These are phyloP conservation scores for Enteromius trimaculatus DNA, from an alignment of 2,797 vertebrate species.

Conservation along the genomic window DNA sequence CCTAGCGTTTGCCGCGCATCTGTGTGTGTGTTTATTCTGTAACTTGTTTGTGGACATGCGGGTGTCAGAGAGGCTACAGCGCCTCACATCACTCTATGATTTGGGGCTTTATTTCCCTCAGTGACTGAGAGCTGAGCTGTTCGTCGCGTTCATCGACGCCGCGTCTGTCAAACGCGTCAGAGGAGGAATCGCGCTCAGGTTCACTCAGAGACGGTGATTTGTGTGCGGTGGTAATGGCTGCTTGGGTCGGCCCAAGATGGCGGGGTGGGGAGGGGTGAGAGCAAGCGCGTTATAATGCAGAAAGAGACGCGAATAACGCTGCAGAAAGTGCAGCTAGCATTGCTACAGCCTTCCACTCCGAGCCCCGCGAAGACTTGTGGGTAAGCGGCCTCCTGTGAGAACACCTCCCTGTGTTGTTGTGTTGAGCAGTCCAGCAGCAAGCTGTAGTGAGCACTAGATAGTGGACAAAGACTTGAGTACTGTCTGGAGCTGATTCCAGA, in stretches of 20 bases:
- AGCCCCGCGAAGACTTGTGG: not conserved
- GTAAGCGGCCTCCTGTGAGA: not conserved
- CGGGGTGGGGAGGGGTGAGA: conserved; percentile 82
- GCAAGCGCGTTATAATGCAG: conserved; percentile 22
- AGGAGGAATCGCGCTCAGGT: not conserved
- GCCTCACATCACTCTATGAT: not conserved
- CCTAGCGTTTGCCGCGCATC: not conserved
- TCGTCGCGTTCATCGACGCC: not conserved
- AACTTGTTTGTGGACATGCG: not conserved
- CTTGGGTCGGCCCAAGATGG: conserved; percentile 87
- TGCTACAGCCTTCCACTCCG: not conserved
- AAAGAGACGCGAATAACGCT: conserved; percentile 25
- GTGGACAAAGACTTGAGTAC: conserved; percentile 18
- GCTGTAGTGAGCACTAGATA: conserved; percentile 38
- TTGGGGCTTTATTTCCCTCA: not conserved
- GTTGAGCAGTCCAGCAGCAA: conserved; percentile 12
- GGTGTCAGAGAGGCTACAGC: not conserved
- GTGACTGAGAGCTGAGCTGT: not conserved
- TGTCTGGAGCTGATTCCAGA: not conserved
- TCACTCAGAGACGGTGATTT: not conserved
- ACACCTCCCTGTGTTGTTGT: conserved; percentile 2
- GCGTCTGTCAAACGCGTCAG: not conserved
- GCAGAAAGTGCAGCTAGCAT: conserved; percentile 21
- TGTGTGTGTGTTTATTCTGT: conserved; percentile 5
- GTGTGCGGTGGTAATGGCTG: conserved; percentile 82